A percentile compares a stretch with the other conserved stretches of the same genome.
These are phyloP conservation scores for Stegana nigrithorax DNA, from an alignment of 2,888 invertebrate species.

Conservation along the genomic window DNA sequence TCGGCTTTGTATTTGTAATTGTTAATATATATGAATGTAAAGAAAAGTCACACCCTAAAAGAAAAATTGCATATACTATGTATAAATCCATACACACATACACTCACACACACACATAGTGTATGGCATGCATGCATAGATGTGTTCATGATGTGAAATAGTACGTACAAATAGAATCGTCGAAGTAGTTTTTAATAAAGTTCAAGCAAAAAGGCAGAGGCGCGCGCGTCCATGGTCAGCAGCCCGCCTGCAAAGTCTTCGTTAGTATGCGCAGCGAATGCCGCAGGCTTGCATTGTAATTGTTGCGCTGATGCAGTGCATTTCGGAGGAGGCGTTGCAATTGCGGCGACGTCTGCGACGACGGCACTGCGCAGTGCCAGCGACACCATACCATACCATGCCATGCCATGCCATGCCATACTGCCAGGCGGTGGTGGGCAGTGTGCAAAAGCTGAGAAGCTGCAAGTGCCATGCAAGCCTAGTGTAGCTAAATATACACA, in stretches of 20 bases:
- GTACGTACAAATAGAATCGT: too few species aligned
- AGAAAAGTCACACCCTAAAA: not conserved
- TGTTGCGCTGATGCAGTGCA: constrained; percentile 12
- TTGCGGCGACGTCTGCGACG: constrained; percentile 31
- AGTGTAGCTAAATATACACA: too few species aligned
- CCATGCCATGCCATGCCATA: too few species aligned
- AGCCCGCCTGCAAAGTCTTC: too few species aligned
- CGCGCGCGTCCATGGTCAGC: not conserved
- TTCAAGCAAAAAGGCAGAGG: too few species aligned
- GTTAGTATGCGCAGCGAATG: not conserved
- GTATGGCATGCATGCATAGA: not conserved
- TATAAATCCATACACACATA: not conserved
- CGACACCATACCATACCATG: too few species aligned
- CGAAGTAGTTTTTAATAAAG: too few species aligned
- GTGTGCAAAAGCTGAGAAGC: too few species aligned
- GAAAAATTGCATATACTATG: not conserved
- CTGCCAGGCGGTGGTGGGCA: too few species aligned
- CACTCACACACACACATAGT: not conserved
- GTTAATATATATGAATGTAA: not conserved
- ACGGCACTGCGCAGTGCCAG: too few species aligned
- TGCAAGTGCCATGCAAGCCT: too few species aligned
- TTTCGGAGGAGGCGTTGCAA: too few species aligned
- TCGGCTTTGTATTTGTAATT: constrained; percentile 28
- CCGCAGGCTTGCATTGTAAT: constrained; percentile 32
- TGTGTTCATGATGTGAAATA: not conserved